Evolutionary conservation across 2,113 vertebrate species (phyloP), one percentile per base, ranked within the genome.

Genomic region (Ictalurus punctatus): DNA sequence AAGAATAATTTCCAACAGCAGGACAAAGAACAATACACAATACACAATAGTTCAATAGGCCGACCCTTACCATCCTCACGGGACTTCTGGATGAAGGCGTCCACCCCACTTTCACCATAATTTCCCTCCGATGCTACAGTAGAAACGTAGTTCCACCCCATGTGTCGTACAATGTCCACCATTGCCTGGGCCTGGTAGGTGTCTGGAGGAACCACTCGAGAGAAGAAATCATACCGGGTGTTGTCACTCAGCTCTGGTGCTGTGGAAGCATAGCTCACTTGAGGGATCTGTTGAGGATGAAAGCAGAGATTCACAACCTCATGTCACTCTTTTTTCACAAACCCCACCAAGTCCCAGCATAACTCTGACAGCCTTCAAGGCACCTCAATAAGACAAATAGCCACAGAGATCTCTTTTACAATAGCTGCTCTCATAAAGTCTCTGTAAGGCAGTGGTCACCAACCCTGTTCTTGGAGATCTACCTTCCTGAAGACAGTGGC

Each of bases 201-300:
- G 94, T 99, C 98, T 0, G 98, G 98, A 0, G 98, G 98, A 52
- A 99, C 98, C 90, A 99, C 98, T 0, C 98, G 97, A 48, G 98
- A 99, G 95, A 99, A 99, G 95, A 97, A 99, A 95, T 99, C 98
- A 23, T 99, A 99, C 93, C 98, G 97, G 87, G 96, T 99, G 96
- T 99, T 99, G 91, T 99, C 98, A 63, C 98, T 99, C 90, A 99
- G 95, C 87, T 99, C 98, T 21, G 98, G 98, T 89, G 98, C 98
- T 87, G 98, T 99, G 89, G 98, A 99, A 95, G 98, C 98, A 94
- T 99, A 99, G 96, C 98, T 99, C 96, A 99, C 97, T 96, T 99
- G 98, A 94, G 98, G 98, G 94, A 99, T 99, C 98, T 99, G 96
- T 82, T 84, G 94, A 92, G 91, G 25, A 44, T 63, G 19, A 63